These are phyloP conservation scores for Anser cygnoides DNA, from an alignment of 2,113 vertebrate genomes.

Conservation along the genomic window DNA sequence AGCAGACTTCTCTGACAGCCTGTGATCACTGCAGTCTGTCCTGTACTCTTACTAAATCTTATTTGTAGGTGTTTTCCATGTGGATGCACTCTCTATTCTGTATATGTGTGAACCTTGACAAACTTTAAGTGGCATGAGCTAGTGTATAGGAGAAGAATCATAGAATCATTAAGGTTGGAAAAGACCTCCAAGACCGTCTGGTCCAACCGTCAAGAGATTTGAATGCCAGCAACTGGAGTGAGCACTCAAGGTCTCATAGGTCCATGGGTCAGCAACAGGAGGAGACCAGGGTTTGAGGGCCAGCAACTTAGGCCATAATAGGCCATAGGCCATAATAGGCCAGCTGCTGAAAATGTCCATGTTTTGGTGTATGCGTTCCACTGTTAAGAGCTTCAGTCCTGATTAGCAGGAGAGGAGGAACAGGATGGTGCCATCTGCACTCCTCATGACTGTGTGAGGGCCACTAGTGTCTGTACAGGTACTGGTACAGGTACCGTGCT, in stretches of 20 bases:
- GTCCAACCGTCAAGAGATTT: too few relatives aligned
- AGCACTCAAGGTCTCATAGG: background rate
- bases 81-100: background rate
- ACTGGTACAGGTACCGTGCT: fast-evolving
- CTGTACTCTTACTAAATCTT: background rate
- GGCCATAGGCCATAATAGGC: background rate
- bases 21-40: background rate
- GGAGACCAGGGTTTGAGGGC: background rate
- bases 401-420: background rate
- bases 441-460: background rate
- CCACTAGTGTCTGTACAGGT: background rate
- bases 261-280: background rate
- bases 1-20: background rate
- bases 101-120: background rate
- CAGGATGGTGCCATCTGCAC: background rate
- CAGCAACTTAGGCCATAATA: background rate
- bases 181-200: too few relatives aligned
- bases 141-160: background rate
- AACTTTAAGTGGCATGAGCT: background rate
- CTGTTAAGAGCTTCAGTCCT: background rate
- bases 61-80: background rate
- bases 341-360: fast-evolving
- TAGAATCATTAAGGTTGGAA: too few relatives aligned
- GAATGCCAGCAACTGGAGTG: background rate
- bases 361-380: background rate